Evolutionary conservation across 2,797 vertebrate species (phyloP).

Genomic region (Gymnocypris eckloni): DNA sequence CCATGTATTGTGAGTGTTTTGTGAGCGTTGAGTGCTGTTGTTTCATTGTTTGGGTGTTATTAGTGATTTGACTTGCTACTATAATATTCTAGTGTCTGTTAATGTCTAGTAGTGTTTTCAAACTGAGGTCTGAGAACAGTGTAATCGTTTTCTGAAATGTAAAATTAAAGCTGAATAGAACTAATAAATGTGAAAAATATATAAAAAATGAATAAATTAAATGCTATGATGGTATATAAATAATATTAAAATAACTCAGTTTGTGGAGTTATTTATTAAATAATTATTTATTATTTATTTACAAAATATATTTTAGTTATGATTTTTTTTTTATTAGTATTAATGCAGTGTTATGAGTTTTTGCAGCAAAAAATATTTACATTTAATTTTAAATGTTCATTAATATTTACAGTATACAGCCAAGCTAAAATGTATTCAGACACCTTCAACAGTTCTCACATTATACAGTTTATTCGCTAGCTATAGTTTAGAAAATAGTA

Average conservation of each 20-base stretch:
- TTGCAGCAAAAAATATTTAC: background rate
- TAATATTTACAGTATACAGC: background rate
- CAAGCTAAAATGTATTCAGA: background rate
- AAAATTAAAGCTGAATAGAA: too few relatives aligned
- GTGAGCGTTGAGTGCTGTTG: background rate
- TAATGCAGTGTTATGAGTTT: background rate
- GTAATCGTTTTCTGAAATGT: background rate
- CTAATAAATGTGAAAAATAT: background rate
- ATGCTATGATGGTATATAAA: background rate
- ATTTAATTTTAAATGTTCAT: background rate
- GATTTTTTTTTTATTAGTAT: background rate
- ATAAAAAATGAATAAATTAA: background rate
- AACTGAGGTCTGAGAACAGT: background rate
- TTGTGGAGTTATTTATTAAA: background rate
- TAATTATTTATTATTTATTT: background rate
- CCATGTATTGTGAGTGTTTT: background rate
- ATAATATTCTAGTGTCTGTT: background rate
- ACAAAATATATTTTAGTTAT: background rate
- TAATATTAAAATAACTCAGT: background rate
- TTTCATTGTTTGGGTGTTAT: background rate
- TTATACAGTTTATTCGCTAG: background rate
- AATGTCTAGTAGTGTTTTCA: background rate
- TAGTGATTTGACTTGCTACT: background rate
- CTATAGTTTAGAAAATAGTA: background rate
- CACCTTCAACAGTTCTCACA: background rate